Conservation (phyloP, 2,797 vertebrate genomes). For the Paguma larvata region DNA sequence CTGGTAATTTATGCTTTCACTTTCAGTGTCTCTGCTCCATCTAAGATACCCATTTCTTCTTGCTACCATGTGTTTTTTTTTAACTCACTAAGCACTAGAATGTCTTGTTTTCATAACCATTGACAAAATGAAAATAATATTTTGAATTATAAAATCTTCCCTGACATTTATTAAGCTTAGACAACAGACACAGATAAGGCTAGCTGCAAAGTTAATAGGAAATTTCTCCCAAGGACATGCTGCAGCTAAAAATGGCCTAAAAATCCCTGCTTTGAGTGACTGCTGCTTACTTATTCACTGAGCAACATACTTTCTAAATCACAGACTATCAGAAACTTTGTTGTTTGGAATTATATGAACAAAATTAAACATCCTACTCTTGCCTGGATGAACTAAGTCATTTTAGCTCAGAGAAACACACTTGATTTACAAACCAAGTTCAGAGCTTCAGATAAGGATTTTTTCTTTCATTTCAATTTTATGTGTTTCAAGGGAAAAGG, state of each 20-base stretch:
- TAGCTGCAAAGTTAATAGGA: background rate
- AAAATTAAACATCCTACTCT: background rate
- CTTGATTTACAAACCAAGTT: background rate
- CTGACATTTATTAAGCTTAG: background rate
- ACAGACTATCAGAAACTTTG: background rate
- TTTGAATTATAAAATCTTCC: background rate
- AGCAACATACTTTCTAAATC: background rate
- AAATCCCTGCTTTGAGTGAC: background rate
- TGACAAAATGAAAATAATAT: background rate
- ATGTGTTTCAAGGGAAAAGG: background rate
- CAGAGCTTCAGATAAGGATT: background rate
- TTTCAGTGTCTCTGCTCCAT: background rate
- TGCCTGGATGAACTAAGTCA: background rate
- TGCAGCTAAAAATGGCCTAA: background rate
- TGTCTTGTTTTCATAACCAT: background rate
- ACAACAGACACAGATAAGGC: background rate
- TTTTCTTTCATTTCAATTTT: conserved; percentile 20
- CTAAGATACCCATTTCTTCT: background rate
- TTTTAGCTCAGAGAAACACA: background rate
- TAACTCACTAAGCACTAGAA: background rate
- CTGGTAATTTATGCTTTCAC: background rate
- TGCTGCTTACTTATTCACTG: background rate
- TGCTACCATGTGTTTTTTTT: background rate
- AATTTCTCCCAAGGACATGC: background rate
- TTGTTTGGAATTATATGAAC: background rate